Conservation (phyloP, 2,113 vertebrate species). For the Chionomys nivalis region DNA sequence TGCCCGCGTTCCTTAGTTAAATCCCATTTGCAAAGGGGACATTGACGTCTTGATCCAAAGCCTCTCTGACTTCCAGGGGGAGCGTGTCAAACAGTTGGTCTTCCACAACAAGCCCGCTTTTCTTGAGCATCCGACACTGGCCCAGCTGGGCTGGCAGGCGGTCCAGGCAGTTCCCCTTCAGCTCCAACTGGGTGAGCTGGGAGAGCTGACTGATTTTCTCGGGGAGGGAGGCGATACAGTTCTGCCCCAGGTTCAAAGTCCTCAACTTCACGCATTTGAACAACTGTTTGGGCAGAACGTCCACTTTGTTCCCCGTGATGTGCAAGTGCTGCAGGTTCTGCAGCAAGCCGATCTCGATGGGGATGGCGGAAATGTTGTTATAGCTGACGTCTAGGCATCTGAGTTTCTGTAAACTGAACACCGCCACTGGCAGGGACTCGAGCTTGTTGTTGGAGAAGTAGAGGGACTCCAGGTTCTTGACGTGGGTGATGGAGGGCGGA, state of each 20-base stretch:
- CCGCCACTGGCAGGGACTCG: conserved; percentile 92
- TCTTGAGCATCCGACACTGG: conserved; percentile 93
- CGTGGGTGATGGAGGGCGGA: conserved; percentile 94
- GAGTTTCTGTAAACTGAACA: conserved; percentile 97
- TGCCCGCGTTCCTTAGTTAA: conserved; percentile 77
- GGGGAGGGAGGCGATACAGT: conserved; percentile 93
- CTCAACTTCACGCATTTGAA: conserved; percentile 97
- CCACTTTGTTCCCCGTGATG: conserved; percentile 95
- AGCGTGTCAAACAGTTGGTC: conserved; percentile 98
- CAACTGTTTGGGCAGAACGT: conserved; percentile 95
- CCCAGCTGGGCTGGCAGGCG: conserved; percentile 93
- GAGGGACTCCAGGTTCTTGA: conserved; percentile 96
- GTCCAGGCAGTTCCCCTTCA: conserved; percentile 98
- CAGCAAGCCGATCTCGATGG: conserved; percentile 93
- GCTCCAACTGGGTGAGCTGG: conserved; percentile 95
- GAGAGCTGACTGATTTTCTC: conserved; percentile 94
- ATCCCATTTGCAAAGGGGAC: conserved; percentile 93
- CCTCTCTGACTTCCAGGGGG: conserved; percentile 95
- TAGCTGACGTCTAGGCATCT: conserved; percentile 96
- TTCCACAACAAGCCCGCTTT: conserved; percentile 93
- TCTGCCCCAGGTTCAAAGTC: conserved; percentile 95
- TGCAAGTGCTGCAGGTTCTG: conserved; percentile 97
- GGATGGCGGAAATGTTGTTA: conserved; percentile 93
- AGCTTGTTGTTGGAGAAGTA: conserved; percentile 99
- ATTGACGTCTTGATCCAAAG: conserved; percentile 94